Evolutionary conservation across 2,888 invertebrate genomes (phyloP), one percentile per base, ranked within the genome.

Genomic region (Limnephilus lunatus): DNA sequence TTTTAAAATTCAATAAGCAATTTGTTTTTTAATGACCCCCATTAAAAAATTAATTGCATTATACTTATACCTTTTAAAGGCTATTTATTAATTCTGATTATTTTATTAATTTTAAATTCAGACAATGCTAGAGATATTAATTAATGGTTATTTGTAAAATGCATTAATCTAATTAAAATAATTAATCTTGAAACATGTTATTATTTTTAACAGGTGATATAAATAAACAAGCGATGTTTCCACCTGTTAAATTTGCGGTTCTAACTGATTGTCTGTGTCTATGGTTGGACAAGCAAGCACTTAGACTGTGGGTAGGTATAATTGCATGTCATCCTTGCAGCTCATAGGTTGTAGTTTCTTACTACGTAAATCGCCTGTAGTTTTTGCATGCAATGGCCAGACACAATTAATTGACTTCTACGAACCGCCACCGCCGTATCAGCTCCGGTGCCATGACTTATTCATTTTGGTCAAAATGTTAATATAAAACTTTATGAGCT

Each of bases 351-450:
- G 80, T 48, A 86, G 86, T n/a, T 44, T 86, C 68, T 25, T 44
- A 48, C 44, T 31, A 48, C 11, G 86, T 85, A 39, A 30, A 86
- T 39, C n/a, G 86, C 53, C 44, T 86, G 86, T 89, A 89, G 48
- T 91, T 88, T 91, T 87, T 53, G 88, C 91, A 88, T 91, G 91
- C 91, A 91, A 91, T 88, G 88, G 44, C 88, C 88, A 91, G 87
- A 91, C 68, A 91, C 53, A 88, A 91, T 91, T 91, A 88, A 82
- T 88, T 82, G 91, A 35, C 82, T 81, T 32, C 91, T 82, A 32
- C 81, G 90, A 90, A 90, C n/a, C 48, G 35, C 87, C 53, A 30
- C 31, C 30, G 44, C 14, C n/a, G 7, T 53, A 53, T 53, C 53
- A 32, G 68, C 80, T 32, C 35, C 80, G 44, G 35, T 81, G 30